Evolutionary conservation across 2,888 invertebrate species (phyloP).

Genomic region (Drosophila glabriapex): DNA sequence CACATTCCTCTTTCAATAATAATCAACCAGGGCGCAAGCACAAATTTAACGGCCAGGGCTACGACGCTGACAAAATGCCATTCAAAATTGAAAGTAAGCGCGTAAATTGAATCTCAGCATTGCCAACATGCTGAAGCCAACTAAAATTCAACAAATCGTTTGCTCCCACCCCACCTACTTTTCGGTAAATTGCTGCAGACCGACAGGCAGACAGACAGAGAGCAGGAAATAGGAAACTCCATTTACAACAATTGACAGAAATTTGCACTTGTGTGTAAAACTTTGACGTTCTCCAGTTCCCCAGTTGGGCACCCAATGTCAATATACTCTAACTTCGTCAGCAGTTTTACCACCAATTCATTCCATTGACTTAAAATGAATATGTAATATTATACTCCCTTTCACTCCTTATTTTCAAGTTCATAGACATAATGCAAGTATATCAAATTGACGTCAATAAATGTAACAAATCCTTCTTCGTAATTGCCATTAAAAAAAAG

Average conservation of each 20-base stretch:
- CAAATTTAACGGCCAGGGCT: constrained; percentile 39
- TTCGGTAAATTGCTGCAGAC: constrained; percentile 47
- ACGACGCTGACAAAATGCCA: constrained; percentile 10
- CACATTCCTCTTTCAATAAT: constrained; percentile 37
- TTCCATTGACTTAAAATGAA: not conserved
- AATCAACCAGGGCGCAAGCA: constrained; percentile 43
- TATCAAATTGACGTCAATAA: constrained; percentile 37
- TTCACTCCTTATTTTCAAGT: not conserved
- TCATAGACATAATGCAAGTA: constrained; percentile 9
- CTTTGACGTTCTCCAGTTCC: constrained; percentile 47
- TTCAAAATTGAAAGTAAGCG: constrained; percentile 39
- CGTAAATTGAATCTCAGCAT: constrained; percentile 47
- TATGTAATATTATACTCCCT: not conserved
- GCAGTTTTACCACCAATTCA: not conserved
- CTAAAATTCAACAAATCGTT: constrained; percentile 45
- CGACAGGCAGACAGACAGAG: constrained; percentile 28
- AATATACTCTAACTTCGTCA: constrained; percentile 12
- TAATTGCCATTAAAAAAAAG: constrained; percentile 23
- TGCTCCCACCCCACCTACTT: constrained; percentile 35
- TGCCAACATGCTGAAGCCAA: constrained; percentile 24
- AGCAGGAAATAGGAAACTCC: constrained; percentile 64
- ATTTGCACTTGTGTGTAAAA: constrained; percentile 72
- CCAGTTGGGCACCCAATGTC: constrained; percentile 9
- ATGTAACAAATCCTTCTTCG: not conserved
- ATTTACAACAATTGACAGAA: constrained; percentile 76